Evolutionary conservation across 2,113 vertebrate species (phyloP).

Genomic region (Morone saxatilis): DNA sequence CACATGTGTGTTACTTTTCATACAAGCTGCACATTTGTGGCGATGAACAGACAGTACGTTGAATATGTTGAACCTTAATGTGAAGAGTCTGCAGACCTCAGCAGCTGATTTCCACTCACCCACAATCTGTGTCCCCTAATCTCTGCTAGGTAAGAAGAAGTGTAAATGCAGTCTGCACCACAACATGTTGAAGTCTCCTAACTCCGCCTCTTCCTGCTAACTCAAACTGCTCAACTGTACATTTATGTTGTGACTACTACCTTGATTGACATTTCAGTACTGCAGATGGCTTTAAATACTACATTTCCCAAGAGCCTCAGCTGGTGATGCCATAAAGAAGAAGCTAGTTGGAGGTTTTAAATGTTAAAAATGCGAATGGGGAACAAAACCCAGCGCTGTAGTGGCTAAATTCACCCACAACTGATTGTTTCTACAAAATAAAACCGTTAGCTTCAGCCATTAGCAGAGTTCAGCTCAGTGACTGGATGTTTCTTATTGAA

Average conservation of each 20-base stretch:
- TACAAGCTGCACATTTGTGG: slow-evolving; percentile 10
- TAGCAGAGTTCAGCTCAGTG: not conserved
- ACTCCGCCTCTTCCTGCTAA: no score
- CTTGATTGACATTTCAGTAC: not conserved
- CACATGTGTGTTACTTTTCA: slow-evolving; percentile 36
- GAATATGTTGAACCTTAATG: slow-evolving; percentile 6
- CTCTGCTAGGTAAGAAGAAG: no score
- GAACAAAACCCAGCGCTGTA: no score
- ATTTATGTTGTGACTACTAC: not conserved
- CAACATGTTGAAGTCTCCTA: no score
- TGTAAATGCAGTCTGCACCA: no score
- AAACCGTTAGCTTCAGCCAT: not conserved
- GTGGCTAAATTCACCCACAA: not conserved
- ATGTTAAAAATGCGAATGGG: no score
- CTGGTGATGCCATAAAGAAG: not conserved
- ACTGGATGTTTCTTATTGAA: not conserved
- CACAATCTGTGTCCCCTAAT: not conserved
- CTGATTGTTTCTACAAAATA: not conserved
- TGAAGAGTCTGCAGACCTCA: not conserved
- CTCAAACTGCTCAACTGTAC: no score
- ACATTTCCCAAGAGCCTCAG: slow-evolving; percentile 18
- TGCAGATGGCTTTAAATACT: not conserved
- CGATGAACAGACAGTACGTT: not conserved
- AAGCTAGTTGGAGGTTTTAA: not conserved
- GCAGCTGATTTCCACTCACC: not conserved